A percentile compares a stretch with the other conserved stretches of the same genome.
Conservation (phyloP, 92 coral and sea anemone species). For the Epizoanthus ramosus region DNA sequence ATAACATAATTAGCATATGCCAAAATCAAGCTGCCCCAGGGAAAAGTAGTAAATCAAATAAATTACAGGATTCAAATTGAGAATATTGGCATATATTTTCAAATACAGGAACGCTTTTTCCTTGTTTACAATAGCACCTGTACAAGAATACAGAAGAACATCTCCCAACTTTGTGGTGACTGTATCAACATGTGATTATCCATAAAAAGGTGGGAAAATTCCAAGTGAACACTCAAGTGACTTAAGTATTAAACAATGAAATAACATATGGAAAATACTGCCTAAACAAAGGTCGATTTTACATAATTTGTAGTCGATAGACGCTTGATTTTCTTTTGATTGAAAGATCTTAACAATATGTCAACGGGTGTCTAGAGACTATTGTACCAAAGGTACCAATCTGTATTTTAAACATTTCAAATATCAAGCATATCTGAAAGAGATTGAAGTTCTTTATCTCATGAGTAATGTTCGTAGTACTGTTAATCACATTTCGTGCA, state of each 20-base stretch:
- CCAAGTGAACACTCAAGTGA: too few species aligned
- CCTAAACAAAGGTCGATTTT: slow-evolving; percentile 1
- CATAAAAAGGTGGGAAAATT: not conserved
- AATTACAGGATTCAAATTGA: too few species aligned
- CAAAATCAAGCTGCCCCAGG: too few species aligned
- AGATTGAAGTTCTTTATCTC: not conserved
- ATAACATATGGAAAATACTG: not conserved
- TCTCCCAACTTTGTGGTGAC: too few species aligned
- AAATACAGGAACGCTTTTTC: too few species aligned
- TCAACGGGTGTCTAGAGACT: not conserved
- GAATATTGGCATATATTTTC: too few species aligned
- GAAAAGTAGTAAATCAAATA: too few species aligned
- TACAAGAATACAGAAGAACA: too few species aligned
- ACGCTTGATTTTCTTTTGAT: not conserved
- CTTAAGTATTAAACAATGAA: too few species aligned
- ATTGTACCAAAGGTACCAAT: not conserved
- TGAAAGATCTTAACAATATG: not conserved
- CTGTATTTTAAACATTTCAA: not conserved
- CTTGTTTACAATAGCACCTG: too few species aligned
- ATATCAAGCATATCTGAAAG: not conserved
- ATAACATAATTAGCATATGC: too few species aligned
- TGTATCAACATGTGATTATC: too few species aligned
- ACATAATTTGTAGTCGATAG: not conserved
- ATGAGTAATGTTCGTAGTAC: not conserved
- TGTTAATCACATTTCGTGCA: not conserved